These are phyloP conservation scores for Tauraco hartlaubi DNA, from an alignment of 2,797 vertebrate species.

Conservation along the genomic window DNA sequence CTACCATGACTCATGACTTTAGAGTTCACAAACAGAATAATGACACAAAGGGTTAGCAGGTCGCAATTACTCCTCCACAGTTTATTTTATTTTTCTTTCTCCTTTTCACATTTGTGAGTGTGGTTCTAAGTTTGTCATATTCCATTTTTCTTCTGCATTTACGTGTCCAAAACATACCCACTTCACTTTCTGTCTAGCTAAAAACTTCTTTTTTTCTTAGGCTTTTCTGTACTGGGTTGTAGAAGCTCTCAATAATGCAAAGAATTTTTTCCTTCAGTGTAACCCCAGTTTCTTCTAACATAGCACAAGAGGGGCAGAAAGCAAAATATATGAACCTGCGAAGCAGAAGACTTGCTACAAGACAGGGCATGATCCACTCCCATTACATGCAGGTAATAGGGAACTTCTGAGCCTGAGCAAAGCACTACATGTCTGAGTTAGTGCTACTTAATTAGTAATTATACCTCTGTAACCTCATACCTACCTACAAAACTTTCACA, in stretches of 20 bases:
- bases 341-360: background rate
- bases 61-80: background rate
- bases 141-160: background rate
- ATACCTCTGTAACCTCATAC: background rate
- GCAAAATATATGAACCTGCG: background rate
- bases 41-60: background rate
- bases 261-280: background rate
- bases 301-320: background rate
- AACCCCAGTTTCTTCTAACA: background rate
- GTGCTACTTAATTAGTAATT: background rate
- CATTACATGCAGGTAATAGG: background rate
- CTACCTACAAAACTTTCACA: background rate
- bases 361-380: background rate
- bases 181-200: background rate
- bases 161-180: background rate
- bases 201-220: background rate
- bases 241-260: background rate
- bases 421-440: background rate
- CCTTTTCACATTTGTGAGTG: background rate
- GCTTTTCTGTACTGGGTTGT: background rate
- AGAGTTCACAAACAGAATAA: background rate
- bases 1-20: background rate
- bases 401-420: background rate
- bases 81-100: constrained; percentile 14
- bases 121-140: background rate